phyloP scores from a whole-genome alignment of 1,140 invertebrate species.

The Capitella teleta region DNA sequence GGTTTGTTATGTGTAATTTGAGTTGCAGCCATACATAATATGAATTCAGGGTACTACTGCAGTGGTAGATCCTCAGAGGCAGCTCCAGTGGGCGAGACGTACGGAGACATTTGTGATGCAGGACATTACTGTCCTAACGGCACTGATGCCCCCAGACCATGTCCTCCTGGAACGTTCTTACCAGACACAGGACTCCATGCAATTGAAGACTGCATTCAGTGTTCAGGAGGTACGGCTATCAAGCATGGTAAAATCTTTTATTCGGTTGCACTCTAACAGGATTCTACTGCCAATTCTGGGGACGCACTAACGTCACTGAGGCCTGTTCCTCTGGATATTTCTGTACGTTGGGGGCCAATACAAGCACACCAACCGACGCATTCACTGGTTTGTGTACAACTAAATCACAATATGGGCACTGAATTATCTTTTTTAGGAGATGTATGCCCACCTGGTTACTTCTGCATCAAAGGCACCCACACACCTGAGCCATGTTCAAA shows the following conservation, averaged over 20 bases:
- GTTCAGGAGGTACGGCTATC: conserved; percentile 22
- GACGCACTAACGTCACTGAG: conserved; percentile 23
- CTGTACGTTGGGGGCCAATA: conserved; percentile 28
- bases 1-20: no score
- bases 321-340: conserved; percentile 27
- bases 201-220: conserved; percentile 21
- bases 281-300: conserved; percentile 25
- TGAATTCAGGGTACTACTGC: conserved; percentile 35
- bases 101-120: conserved; percentile 27
- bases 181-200: conserved; percentile 23
- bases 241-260: neutral
- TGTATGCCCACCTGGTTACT: conserved; percentile 28
- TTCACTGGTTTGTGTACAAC: conserved; percentile 17
- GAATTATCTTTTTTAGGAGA: conserved; percentile 7
- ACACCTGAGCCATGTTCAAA: conserved; percentile 19
- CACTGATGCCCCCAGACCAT: conserved; percentile 21
- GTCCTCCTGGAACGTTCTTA: conserved; percentile 30
- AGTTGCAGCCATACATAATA: no score
- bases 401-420: neutral
- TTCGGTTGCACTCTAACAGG: neutral
- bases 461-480: conserved; percentile 25
- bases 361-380: conserved; percentile 26
- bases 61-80: conserved; percentile 19
- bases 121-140: conserved; percentile 34
- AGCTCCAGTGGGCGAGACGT: conserved; percentile 20